Conservation (phyloP, 2,888 invertebrate genomes). For the Troides oblongomaculatus region DNA sequence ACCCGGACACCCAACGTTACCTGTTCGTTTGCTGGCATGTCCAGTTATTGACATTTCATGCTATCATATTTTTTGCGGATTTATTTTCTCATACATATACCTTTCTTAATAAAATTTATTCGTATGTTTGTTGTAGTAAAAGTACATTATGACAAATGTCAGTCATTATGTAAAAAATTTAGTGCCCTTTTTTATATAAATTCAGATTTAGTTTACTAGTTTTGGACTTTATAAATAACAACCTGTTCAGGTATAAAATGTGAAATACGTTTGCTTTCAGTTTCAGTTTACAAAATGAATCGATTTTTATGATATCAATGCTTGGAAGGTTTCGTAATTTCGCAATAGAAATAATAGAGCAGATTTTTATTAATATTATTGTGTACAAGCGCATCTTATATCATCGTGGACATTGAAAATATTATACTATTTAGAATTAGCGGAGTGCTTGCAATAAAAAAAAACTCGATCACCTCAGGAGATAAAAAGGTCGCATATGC, state of each 20-base stretch:
- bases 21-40: slow-evolving; percentile 54
- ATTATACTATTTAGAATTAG: slow-evolving; percentile 64
- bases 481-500: slow-evolving; percentile 49
- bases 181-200: no score
- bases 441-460: slow-evolving; percentile 46
- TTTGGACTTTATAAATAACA: no score
- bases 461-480: slow-evolving; percentile 53
- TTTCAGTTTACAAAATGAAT: slow-evolving; percentile 44
- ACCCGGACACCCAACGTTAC: slow-evolving; percentile 64
- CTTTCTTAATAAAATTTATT: no score
- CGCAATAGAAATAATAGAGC: slow-evolving; percentile 66
- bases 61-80: slow-evolving; percentile 48
- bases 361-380: no score
- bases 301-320: slow-evolving; percentile 66
- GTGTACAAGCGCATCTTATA: slow-evolving; percentile 41
- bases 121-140: no score
- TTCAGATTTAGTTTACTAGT: no score
- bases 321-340: slow-evolving; percentile 62
- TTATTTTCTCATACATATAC: slow-evolving; percentile 25
- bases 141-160: no score
- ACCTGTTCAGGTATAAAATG: no score
- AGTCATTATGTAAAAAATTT: no score
- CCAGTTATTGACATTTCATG: slow-evolving; percentile 57
- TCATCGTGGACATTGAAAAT: slow-evolving; percentile 75
- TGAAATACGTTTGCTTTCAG: no score